Base-by-base conservation (phyloP, 2,797 vertebrate species). In the Anabacerthia variegaticeps region DNA sequence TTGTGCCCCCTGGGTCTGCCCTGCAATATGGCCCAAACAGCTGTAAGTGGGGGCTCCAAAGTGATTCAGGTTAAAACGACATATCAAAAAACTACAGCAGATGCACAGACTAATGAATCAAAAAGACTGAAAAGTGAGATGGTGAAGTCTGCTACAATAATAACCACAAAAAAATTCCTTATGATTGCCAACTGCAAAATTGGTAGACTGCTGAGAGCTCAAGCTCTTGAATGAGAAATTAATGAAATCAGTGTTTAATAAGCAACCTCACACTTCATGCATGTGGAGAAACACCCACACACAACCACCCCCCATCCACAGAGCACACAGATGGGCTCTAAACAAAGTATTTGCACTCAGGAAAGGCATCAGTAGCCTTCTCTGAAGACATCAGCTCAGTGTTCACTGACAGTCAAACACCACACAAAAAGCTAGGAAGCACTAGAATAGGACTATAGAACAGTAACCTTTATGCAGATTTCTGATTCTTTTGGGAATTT, bases 231-330 rank as follows among this genome's bases (percentile, higher is more conserved):
- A 87, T 32, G 15, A 71, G n/a, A 87, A 87, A 78, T 46, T 26
- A 65, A 73, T 56, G 5, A 89, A 77, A 41, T 36, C 28, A 27
- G 46, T 39, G 43, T 37, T 58, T 49, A 32, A 41, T 30, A 93
- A 63, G 36, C 43, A 87, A 73, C 32, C 36, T 73, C 6, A 32
- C 27, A 39, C 22, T 54, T 86, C 28, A 49, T 10, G 55, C 12
- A 9, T 32, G 39, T 28, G 67, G n/a, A 46, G 54, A 72, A 63
- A 77, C 17, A 62, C 14, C 32, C 59, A 43, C 20, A 30, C 22
- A 36, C 20, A 59, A 26, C 0, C 0, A 23, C 11, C 10, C 3
- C 28, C 18, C 46, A 7, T 23, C 3, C 6, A 20, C 43, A 73
- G 28, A 91, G 32, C 41, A 52, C 7, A 15, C 30, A 52, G 67